phyloP scores from a whole-genome alignment of 2,113 vertebrate genomes.

The Festucalex cinctus region DNA sequence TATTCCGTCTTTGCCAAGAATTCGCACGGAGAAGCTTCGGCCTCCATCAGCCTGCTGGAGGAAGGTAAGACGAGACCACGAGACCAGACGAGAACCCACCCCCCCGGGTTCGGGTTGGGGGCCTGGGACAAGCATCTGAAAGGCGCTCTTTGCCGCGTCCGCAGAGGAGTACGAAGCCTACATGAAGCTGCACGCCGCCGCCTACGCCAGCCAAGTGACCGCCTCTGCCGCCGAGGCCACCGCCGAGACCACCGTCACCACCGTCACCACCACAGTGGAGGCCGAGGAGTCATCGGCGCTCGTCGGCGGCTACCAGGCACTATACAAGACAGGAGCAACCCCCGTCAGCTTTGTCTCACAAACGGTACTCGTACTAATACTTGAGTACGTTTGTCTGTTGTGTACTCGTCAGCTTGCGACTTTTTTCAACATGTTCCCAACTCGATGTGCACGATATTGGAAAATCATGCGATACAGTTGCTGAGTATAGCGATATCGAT shows the following conservation, averaged over 20 bases:
- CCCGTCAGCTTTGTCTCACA: slow-evolving; percentile 83
- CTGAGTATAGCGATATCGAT: no score
- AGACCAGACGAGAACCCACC: no score
- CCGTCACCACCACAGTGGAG: no score
- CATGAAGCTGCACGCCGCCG: slow-evolving; percentile 83
- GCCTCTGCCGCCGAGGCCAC: no score
- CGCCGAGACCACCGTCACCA: no score
- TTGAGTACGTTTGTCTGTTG: no score
- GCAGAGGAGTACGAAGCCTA: slow-evolving; percentile 87
- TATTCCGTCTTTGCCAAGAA: slow-evolving; percentile 85
- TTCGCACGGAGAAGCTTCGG: slow-evolving; percentile 83
- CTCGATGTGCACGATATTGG: no score
- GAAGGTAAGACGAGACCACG: slow-evolving; percentile 84
- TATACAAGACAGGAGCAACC: slow-evolving; percentile 85
- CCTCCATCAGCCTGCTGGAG: slow-evolving; percentile 82
- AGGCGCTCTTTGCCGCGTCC: slow-evolving; percentile 4
- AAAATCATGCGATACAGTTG: no score
- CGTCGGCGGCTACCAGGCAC: slow-evolving; percentile 82
- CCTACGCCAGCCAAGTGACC: slow-evolving; percentile 83
- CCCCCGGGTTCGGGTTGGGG: no score
- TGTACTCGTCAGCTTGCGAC: no score
- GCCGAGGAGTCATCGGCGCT: slow-evolving; percentile 81
- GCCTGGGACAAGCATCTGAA: neutral
- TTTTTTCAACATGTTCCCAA: no score
- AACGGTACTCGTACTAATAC: slow-evolving; percentile 70